These are phyloP conservation scores for Drosophila nikananu DNA, from an alignment of 1,140 invertebrate genomes.

Conservation along the genomic window DNA sequence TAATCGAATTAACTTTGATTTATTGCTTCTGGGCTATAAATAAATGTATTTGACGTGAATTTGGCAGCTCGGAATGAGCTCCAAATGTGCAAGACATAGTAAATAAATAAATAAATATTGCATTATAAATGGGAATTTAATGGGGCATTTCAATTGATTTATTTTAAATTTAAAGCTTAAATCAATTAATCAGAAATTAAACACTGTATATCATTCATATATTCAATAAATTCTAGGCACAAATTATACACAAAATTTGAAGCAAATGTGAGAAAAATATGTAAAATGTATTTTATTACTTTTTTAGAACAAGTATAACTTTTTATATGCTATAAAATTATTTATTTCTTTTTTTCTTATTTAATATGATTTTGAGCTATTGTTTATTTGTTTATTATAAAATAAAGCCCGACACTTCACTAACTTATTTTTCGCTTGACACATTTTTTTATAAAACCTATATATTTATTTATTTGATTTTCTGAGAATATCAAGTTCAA, in stretches of 20 bases:
- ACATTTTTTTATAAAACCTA: background rate
- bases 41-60: background rate
- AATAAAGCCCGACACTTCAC: background rate
- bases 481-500: background rate
- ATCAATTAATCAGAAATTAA: too few relatives aligned
- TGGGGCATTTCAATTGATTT: background rate
- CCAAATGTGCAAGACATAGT: background rate
- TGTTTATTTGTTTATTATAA: background rate
- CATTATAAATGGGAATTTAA: background rate
- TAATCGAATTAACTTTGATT: constrained; percentile 44
- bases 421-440: background rate
- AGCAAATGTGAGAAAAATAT: background rate
- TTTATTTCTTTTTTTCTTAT: background rate
- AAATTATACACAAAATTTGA: too few relatives aligned
- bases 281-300: too few relatives aligned
- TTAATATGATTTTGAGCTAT: background rate
- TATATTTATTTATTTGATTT: background rate
- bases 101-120: background rate
- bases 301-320: too few relatives aligned
- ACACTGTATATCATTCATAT: too few relatives aligned
- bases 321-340: background rate
- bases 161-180: background rate
- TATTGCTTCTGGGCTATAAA: constrained; percentile 25
- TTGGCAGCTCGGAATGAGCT: constrained; percentile 2
- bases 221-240: background rate